These are phyloP conservation scores for Ochropleura plecta DNA, from an alignment of 2,888 invertebrate genomes.

Conservation along the genomic window DNA sequence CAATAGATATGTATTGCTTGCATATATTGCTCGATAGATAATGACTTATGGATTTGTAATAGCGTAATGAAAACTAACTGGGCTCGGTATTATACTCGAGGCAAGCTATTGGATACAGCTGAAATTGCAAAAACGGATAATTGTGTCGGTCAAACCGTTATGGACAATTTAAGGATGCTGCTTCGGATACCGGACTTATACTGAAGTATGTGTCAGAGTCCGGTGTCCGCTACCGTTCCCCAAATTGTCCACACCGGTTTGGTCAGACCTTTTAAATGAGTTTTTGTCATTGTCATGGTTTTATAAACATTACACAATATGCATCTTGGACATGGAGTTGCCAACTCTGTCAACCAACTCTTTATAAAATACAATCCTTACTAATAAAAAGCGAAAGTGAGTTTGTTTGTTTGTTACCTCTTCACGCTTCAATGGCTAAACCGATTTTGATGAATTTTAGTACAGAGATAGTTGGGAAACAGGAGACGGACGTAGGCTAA, in stretches of 20 bases:
- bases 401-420: too few relatives aligned
- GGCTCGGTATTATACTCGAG: background rate
- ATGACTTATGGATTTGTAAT: slow-evolving; percentile 21
- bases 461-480: too few relatives aligned
- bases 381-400: too few relatives aligned
- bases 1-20: background rate
- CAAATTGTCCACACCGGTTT: background rate
- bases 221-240: background rate
- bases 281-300: background rate
- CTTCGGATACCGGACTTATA: background rate
- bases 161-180: background rate
- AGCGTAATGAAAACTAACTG: slow-evolving; percentile 35
- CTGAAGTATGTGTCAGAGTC: background rate
- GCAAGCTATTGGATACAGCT: background rate
- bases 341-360: too few relatives aligned
- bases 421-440: too few relatives aligned
- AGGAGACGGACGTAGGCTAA: too few relatives aligned
- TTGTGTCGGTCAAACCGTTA: background rate
- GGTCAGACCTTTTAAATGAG: background rate
- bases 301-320: background rate
- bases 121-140: background rate
- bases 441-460: too few relatives aligned
- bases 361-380: too few relatives aligned
- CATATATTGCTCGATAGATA: slow-evolving; percentile 3
- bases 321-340: too few relatives aligned